Evolutionary conservation across 2,888 invertebrate species (phyloP), one percentile per base, ranked within the genome.

Genomic region (Acrobasis repandana): DNA sequence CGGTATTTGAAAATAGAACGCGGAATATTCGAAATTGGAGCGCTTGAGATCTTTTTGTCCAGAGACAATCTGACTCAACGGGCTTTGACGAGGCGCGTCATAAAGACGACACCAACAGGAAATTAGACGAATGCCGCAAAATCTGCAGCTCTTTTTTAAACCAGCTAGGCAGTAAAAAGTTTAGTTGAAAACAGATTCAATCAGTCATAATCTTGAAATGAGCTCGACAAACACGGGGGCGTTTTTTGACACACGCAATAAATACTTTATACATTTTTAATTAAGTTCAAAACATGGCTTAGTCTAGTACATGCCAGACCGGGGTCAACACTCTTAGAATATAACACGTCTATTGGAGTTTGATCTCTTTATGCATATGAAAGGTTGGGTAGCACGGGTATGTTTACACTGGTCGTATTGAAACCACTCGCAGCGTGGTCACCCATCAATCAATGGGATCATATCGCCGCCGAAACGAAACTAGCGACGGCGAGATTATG

Each of bases 391-490:
- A 65, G 51, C 50, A n/a, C 57, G 68, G 70, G 59, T 70, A 64
- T 67, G 61, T 56, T 62, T 77, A 76, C 36, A 63, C 50, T 78
- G 80, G 88, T 62, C 75, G 67, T 61, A 70, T 75, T 72, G 73
- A 71, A 72, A 77, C 75, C 75, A 75, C 79, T 77, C 83, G 75
- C 86, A 79, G 83, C 88, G 83, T 87, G 89, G 88, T 87, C 88
- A 90, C 90, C 90, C 88, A 92, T 92, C 91, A 91, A 92, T 92
- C 92, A 92, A 90, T 90, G 85, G 88, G 83, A 90, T 90, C 91
- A 88, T 89, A 91, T 89, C 87, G 81, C 76, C 77, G 81, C 80
- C 83, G 85, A 87, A 87, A 87, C 85, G 80, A 86, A 76, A 82
- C 86, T 78, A 79, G 81, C 80, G 74, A 73, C 76, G 79, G 77